Percentiles rank a stretch among this genome's conserved stretches.
Conservation (phyloP, 1,140 invertebrate genomes). For the Brachystomella parvula region DNA sequence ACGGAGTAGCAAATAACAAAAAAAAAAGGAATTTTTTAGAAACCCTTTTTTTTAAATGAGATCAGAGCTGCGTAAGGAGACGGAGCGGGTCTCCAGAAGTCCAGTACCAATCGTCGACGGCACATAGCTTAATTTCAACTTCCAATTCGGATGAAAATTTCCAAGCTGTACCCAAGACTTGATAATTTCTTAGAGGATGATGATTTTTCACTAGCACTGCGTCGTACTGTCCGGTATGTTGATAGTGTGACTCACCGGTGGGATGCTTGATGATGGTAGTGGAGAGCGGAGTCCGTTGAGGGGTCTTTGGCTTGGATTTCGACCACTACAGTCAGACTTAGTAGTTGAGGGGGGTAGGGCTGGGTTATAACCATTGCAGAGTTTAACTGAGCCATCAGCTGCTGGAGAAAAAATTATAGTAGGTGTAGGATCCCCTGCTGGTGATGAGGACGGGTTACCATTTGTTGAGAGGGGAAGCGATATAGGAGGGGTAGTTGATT, state of each 20-base stretch:
- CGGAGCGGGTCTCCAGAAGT: no score
- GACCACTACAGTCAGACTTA: not conserved
- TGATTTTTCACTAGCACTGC: no score
- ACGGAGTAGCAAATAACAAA: no score
- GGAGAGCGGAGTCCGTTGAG: not conserved
- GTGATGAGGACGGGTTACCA: not conserved
- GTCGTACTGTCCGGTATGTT: not conserved
- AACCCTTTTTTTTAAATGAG: not conserved
- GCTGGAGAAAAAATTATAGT: not conserved
- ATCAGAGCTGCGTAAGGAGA: no score
- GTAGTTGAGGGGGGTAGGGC: no score
- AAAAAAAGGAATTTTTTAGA: no score
- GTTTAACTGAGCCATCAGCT: not conserved
- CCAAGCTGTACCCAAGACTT: no score
- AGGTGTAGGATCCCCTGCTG: not conserved
- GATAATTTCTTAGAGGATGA: no score
- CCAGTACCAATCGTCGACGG: no score
- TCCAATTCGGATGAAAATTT: no score
- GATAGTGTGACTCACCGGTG: not conserved
- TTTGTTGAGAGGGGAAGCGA: not conserved
- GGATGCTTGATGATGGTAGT: not conserved
- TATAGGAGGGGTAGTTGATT: not conserved
- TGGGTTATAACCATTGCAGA: conserved; percentile 7
- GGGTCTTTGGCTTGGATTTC: not conserved
- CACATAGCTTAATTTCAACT: no score